A percentile compares a stretch with the other conserved stretches of the same genome.
phyloP scores from a whole-genome alignment of 2,797 vertebrate species.

The Sphenopsis melanotis region DNA sequence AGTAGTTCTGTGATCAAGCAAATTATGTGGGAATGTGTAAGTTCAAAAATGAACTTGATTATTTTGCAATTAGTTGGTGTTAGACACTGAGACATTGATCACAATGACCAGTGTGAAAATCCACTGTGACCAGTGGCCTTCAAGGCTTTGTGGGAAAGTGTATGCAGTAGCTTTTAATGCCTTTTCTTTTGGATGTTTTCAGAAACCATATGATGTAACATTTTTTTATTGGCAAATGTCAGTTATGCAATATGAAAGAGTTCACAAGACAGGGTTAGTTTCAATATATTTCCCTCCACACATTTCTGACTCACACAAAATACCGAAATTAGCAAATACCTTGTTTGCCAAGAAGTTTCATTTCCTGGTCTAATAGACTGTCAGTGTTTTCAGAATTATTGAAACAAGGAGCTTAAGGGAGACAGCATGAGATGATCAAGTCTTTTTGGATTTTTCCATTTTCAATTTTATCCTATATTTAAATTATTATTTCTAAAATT shows the following conservation, averaged over 20 bases:
- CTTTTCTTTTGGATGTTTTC: neutral
- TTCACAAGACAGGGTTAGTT: conserved; percentile 57
- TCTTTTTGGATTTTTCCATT: neutral
- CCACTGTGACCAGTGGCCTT: neutral
- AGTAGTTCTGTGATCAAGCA: neutral
- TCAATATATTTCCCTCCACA: conserved; percentile 48
- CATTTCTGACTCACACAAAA: conserved; percentile 64
- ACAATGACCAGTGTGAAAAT: neutral
- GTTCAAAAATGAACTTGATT: neutral
- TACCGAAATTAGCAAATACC: conserved; percentile 52
- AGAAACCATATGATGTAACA: conserved; percentile 11
- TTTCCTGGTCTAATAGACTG: conserved; percentile 58
- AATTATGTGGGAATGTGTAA: neutral
- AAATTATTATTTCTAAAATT: neutral
- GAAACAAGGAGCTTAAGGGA: neutral
- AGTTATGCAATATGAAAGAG: conserved; percentile 59
- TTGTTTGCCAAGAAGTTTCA: conserved; percentile 61
- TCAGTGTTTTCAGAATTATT: conserved; percentile 34
- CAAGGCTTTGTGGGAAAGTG: neutral
- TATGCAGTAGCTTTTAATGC: neutral
- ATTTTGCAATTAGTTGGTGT: neutral
- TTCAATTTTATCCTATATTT: neutral
- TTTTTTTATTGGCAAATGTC: conserved; percentile 55
- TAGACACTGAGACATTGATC: neutral
- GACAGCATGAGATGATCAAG: neutral